A percentile compares a stretch with the other conserved stretches of the same genome.
Evolutionary conservation across 2,113 vertebrate species (phyloP).

Genomic region (Pelusios castaneus): DNA sequence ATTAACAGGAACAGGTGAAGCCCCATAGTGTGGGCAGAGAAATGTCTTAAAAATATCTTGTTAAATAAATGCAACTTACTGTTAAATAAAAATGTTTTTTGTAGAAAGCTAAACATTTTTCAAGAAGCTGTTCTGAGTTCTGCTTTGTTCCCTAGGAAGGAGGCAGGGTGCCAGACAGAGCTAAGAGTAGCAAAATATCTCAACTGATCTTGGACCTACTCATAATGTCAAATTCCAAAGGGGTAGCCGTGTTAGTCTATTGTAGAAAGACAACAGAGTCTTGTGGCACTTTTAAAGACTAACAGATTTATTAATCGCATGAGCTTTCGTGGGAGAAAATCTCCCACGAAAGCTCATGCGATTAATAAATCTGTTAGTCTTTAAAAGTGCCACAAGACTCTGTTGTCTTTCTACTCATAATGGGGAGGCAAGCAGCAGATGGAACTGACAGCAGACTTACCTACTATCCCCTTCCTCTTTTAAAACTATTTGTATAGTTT

Average conservation of each 20-base stretch:
- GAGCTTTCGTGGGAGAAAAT: too few relatives aligned
- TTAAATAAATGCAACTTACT: neutral
- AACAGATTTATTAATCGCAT: too few relatives aligned
- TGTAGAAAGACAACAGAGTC: too few relatives aligned
- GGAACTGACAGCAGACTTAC: neutral
- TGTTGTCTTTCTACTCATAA: neutral
- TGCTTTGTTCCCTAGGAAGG: neutral
- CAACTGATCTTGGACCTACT: neutral
- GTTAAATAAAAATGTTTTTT: neutral
- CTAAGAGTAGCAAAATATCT: neutral
- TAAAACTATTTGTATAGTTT: neutral
- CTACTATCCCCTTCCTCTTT: neutral
- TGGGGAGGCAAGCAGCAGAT: neutral
- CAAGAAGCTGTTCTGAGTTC: neutral
- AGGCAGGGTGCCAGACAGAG: neutral
- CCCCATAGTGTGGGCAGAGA: neutral
- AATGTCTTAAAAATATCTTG: neutral
- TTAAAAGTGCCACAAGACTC: too few relatives aligned
- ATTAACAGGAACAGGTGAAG: constrained; percentile 11
- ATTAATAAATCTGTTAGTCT: too few relatives aligned
- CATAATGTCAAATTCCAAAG: too few relatives aligned
- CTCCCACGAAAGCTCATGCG: too few relatives aligned
- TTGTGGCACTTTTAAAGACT: too few relatives aligned
- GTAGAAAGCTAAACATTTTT: neutral
- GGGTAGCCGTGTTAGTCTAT: too few relatives aligned